These are phyloP conservation scores for Parus major DNA, from an alignment of 2,113 vertebrate species.

Conservation along the genomic window DNA sequence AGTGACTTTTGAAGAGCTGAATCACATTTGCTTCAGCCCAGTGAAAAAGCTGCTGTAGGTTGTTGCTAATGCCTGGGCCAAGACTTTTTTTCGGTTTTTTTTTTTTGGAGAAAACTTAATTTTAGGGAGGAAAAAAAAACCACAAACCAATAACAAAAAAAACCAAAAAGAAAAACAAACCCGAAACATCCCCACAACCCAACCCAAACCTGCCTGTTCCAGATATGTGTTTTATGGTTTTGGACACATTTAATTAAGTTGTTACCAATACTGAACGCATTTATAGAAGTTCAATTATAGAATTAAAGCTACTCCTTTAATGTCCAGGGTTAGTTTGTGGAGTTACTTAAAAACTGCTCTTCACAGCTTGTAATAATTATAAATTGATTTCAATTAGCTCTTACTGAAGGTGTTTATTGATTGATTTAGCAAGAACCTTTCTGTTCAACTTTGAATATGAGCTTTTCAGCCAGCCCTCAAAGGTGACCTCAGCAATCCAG, in stretches of 20 bases:
- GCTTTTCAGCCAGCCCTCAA: not conserved
- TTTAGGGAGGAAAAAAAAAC: not conserved
- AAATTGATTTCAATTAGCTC: not conserved
- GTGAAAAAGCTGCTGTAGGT: too few relatives aligned
- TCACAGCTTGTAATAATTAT: not conserved
- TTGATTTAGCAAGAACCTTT: not conserved
- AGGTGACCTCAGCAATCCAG: not conserved
- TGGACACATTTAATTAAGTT: not conserved
- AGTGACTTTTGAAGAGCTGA: not conserved
- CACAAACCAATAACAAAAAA: not conserved
- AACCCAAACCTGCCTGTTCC: not conserved
- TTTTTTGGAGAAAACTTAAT: not conserved
- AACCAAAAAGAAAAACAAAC: not conserved
- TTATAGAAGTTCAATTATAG: not conserved
- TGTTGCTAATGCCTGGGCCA: not conserved
- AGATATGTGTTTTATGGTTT: not conserved
- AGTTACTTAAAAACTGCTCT: not conserved
- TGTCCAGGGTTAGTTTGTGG: not conserved
- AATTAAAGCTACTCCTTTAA: not conserved
- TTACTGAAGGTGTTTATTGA: not conserved
- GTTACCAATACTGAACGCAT: not conserved
- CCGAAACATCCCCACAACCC: not conserved
- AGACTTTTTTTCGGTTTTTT: not conserved
- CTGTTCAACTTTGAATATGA: not conserved
- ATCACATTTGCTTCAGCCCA: rapidly evolving